phyloP scores from a whole-genome alignment of 2,113 vertebrate species.

The Oryctolagus cuniculus region DNA sequence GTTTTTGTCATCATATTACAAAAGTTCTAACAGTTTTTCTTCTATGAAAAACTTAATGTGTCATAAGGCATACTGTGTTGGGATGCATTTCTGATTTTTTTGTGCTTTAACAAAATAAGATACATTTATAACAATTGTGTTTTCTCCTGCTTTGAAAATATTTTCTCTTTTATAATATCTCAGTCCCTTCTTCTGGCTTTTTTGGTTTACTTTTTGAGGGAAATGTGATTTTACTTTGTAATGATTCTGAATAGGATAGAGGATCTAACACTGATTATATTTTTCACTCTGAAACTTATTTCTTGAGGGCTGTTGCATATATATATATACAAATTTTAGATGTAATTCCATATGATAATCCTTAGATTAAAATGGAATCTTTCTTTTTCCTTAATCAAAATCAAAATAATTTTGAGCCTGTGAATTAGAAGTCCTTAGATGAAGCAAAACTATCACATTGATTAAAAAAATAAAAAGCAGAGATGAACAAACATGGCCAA shows the following conservation, averaged over 20 bases:
- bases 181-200: neutral
- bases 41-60: constrained; percentile 34
- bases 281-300: constrained; percentile 38
- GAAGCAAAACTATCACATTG: constrained; percentile 46
- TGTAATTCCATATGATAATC: neutral
- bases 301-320: neutral
- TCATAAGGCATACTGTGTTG: constrained; percentile 54
- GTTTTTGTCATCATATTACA: constrained; percentile 14
- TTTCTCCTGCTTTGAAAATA: constrained; percentile 58
- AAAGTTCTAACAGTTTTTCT: neutral
- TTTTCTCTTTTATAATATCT: constrained; percentile 50
- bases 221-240: constrained; percentile 56
- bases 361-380: constrained; percentile 53
- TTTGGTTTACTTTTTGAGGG: neutral
- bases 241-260: constrained; percentile 46
- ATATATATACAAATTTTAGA: constrained; percentile 18
- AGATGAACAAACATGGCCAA: neutral
- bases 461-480: constrained; percentile 41
- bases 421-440: constrained; percentile 11
- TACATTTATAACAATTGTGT: neutral
- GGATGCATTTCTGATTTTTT: constrained; percentile 46
- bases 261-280: neutral
- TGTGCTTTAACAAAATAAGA: constrained; percentile 54
- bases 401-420: constrained; percentile 42
- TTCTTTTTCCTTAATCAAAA: neutral